Base-by-base conservation (phyloP, 2,797 vertebrate genomes). In the Ciconia nigra region DNA sequence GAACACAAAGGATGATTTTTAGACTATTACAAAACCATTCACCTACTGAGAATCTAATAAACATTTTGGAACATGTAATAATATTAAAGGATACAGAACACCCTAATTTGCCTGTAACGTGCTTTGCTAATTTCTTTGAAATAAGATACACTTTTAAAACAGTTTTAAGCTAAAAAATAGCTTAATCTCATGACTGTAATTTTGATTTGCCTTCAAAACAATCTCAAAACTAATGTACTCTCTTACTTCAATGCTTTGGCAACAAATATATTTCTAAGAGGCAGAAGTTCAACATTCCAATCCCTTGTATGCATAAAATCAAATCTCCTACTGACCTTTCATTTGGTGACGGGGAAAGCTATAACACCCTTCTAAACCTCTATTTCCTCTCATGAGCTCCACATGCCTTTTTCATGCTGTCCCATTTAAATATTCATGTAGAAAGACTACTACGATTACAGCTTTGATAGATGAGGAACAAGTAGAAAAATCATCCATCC, bases 251-350 rank as follows among this genome's bases (percentile, higher is more conserved):
- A 87, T 95, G 89, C 71, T 95, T 98, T 90, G 95, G 94, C 94
- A 98, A 97, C 92, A 97, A 96, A 96, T 73, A 57, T 33, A 80
- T 97, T 97, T 96, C 79, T 92, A 95, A 96, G 92, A 96, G 96
- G 96, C 21, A 88, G 59, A 96, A 93, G 93, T 92, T 96, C 39
- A 93, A 78, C 90, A 93, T 93, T 95, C 89, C n/a, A 96, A 78
- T 54, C 47, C 17, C 54, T 72, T 72, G 13, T 91, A 73, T 18
- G 52, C 29, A n/a, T 91, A 96, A 97, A 96, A 95, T 80, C 73
- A 91, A 94, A 83, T 73, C 54, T 95, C 79, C 94, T 93, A 55
- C 79, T 86, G 95, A 96, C 59, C 81, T 91, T 91, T 92, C 90
- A 66, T 91, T 71, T 95, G 61, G 85, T 78, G 91, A 95, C 72